Evolutionary conservation across 2,797 vertebrate species (phyloP).

Genomic region (Netta rufina): DNA sequence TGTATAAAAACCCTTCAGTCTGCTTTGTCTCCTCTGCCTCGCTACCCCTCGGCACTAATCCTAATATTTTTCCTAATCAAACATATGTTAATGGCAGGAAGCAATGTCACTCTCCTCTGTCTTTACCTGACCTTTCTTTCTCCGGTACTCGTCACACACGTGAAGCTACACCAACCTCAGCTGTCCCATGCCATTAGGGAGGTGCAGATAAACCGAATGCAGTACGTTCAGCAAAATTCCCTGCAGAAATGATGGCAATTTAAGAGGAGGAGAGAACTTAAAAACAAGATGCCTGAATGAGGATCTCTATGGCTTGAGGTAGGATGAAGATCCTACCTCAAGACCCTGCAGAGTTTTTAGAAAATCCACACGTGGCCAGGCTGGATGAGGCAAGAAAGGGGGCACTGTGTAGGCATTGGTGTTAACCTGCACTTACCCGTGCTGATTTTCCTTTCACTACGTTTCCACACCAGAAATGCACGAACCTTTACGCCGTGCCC

Average conservation of each 20-base stretch:
- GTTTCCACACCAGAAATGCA: constrained; percentile 16
- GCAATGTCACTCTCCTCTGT: not conserved
- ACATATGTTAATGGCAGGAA: not conserved
- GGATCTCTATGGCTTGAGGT: not conserved
- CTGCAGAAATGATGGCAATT: not conserved
- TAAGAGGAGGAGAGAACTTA: not conserved
- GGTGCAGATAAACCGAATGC: not conserved
- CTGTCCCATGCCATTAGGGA: not conserved
- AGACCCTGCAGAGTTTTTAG: not conserved
- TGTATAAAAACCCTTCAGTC: not conserved
- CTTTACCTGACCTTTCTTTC: not conserved
- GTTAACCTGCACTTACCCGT: not conserved
- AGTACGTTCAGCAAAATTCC: not conserved
- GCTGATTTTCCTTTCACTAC: not conserved
- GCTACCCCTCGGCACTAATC: not conserved
- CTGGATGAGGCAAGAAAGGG: not conserved
- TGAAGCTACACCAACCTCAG: not conserved
- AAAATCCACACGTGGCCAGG: not conserved
- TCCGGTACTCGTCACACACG: not conserved
- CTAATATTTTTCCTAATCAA: constrained; percentile 16
- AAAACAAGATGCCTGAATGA: not conserved
- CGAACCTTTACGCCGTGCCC: not conserved
- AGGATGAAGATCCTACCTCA: not conserved
- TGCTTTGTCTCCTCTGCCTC: not conserved
- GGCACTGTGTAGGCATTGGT: not conserved